phyloP scores from a whole-genome alignment of 2,888 invertebrate species.

The Koerneria pararmatus region DNA sequence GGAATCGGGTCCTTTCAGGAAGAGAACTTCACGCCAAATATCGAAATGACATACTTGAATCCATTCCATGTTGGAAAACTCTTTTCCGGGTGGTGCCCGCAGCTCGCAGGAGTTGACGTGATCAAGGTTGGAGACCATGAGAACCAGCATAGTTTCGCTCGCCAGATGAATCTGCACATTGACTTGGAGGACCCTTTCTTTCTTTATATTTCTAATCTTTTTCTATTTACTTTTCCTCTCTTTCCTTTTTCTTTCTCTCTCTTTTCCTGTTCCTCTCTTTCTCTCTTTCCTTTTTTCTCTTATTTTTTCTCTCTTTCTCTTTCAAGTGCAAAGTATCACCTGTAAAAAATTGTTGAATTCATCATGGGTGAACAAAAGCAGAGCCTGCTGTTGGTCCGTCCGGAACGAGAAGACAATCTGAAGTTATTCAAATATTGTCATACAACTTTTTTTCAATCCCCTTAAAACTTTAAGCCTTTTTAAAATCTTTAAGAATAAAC shows the following conservation, averaged over 20 bases:
- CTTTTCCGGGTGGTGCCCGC: slow-evolving; percentile 36
- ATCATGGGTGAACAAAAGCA: slow-evolving; percentile 52
- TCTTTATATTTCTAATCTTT: too few relatives aligned
- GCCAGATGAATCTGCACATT: slow-evolving; percentile 41
- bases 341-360: slow-evolving; percentile 53
- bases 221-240: too few relatives aligned
- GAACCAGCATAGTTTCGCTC: slow-evolving; percentile 44
- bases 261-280: too few relatives aligned
- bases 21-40: neutral
- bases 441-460: too few relatives aligned
- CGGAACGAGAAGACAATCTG: slow-evolving; percentile 43
- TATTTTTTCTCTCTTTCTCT: neutral
- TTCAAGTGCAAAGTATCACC: too few relatives aligned
- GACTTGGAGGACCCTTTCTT: too few relatives aligned
- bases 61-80: slow-evolving; percentile 54
- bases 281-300: too few relatives aligned
- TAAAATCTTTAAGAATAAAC: too few relatives aligned
- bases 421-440: too few relatives aligned
- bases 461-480: too few relatives aligned
- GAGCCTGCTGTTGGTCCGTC: slow-evolving; percentile 46
- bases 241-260: too few relatives aligned
- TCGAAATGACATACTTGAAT: slow-evolving; percentile 32
- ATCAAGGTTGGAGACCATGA: slow-evolving; percentile 45
- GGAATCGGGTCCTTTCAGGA: neutral
- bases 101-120: slow-evolving; percentile 40